Evolutionary conservation across 1,140 invertebrate species (phyloP), one percentile per base, ranked within the genome.

Genomic region (Anagrus nilaparvatae): DNA sequence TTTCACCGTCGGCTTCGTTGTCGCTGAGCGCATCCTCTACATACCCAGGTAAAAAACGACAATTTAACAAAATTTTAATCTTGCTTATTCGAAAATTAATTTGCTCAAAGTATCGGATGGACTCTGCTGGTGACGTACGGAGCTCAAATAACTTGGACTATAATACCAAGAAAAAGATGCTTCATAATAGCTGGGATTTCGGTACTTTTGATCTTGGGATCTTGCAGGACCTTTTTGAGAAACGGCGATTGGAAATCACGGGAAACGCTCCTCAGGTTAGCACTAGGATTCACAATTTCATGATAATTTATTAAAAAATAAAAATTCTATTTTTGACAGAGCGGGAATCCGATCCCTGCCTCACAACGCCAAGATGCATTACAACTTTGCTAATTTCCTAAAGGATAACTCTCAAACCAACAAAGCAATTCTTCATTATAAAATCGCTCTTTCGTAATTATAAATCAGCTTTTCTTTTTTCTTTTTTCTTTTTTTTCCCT

Each of bases 311-410:
- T 12, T 12, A 25, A 12, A 25, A 25, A 25, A 25, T 7, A 25
- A 25, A 5, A 39, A 9, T 5, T 23, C 19, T n/a, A 14, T 33
- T n/a, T n/a, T 44, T 74, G 77, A 34, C 71, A 91, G 88, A 58
- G 78, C 88, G 8, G 88, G 88, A 13, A 60, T 92, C 21, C 70
- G 76, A 47, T 78, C 81, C 3, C 60, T 89, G 16, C 87, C 87
- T 1, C 76, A 84, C 59, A 93, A 92, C 60, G 87, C 87, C 18
- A 92, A 93, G 68, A 79, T 89, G 67, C 87, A 91, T 67, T 93
- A 90, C 69, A 92, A 92, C 65, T 89, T 84, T 60, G 88, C 81
- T 16, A 93, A 93, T 70, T 82, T 86, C 56, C 73, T 87, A 37
- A 78, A 84, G 58, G 87, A 91, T 59, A 70, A 76, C 10, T 76